Conservation (phyloP, 2,888 invertebrate genomes). For the Acleris laterana region DNA sequence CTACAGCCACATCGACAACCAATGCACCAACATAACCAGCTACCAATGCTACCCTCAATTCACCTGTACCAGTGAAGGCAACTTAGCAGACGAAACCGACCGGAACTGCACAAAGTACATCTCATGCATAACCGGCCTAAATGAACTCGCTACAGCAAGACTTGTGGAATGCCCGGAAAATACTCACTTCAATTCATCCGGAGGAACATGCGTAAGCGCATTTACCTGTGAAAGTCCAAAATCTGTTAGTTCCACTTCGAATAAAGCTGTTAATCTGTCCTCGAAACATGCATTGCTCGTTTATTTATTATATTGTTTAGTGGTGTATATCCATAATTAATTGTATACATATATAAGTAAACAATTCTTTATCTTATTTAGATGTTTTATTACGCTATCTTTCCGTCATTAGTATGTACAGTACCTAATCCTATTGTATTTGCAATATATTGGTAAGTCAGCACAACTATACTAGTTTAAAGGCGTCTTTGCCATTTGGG, state of each 20-base stretch:
- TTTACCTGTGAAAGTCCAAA: constrained; percentile 47
- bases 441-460: too few species aligned
- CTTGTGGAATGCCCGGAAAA: constrained; percentile 56
- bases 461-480: too few species aligned
- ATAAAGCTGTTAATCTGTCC: constrained; percentile 31
- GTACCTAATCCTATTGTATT: too few species aligned
- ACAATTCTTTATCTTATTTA: constrained; percentile 26
- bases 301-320: constrained; percentile 14
- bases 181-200: constrained; percentile 52
- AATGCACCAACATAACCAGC: constrained; percentile 67
- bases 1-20: constrained; percentile 65
- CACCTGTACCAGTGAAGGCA: constrained; percentile 58
- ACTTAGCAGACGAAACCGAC: constrained; percentile 48
- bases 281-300: constrained; percentile 14
- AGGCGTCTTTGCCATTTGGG: too few species aligned
- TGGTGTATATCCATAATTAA: neutral
- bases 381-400: neutral
- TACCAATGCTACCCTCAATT: constrained; percentile 62
- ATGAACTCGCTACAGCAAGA: constrained; percentile 59
- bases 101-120: constrained; percentile 59
- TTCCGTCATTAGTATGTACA: too few species aligned
- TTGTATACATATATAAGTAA: constrained; percentile 19
- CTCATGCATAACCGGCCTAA: constrained; percentile 60
- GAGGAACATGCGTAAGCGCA: constrained; percentile 54
- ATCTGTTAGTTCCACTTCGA: constrained; percentile 9